A percentile compares a stretch with the other conserved stretches of the same genome.
Evolutionary conservation across 2,797 vertebrate genomes (phyloP).

Genomic region (Nasua narica): DNA sequence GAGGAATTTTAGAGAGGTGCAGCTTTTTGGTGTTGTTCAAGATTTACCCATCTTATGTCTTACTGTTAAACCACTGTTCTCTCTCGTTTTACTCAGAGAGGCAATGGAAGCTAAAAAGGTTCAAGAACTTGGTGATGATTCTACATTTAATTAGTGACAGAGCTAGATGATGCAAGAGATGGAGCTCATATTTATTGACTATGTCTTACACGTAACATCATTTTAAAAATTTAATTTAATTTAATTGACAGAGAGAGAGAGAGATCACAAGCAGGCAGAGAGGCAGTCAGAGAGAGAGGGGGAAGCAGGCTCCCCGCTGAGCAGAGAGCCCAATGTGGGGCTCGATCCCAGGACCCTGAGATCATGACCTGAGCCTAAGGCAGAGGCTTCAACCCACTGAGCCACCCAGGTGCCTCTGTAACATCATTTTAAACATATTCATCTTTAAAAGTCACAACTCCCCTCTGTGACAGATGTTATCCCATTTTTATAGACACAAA

Average conservation of each 20-base stretch:
- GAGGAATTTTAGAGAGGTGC: background rate
- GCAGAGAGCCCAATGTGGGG: no score
- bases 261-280: no score
- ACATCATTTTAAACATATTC: background rate
- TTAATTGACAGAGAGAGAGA: no score
- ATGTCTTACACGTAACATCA: background rate
- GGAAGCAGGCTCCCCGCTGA: no score
- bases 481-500: background rate
- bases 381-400: no score
- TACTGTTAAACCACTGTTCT: background rate
- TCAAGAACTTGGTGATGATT: background rate
- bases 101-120: background rate
- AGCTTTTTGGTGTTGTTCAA: background rate
- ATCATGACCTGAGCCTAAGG: no score
- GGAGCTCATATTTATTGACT: background rate
- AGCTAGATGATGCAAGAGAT: background rate
- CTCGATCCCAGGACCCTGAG: no score
- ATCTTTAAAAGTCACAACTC: background rate
- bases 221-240: background rate
- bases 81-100: background rate
- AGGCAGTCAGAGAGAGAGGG: no score
- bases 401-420: background rate
- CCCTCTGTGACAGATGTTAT: background rate
- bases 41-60: background rate
- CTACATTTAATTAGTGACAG: background rate